phyloP scores from a whole-genome alignment of 2,797 vertebrate genomes.

The Neopelma chrysocephalum region DNA sequence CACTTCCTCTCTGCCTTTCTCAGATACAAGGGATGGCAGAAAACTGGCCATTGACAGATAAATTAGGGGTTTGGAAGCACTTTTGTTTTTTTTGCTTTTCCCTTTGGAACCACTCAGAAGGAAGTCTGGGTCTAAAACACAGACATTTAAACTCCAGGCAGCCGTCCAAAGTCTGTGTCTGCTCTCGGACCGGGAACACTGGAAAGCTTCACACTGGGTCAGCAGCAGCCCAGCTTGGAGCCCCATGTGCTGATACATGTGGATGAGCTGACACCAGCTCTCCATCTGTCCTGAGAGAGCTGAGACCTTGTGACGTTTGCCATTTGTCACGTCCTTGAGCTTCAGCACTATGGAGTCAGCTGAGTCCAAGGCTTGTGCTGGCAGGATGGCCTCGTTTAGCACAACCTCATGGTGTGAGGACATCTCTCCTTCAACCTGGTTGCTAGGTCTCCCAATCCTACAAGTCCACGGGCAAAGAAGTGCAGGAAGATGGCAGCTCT shows the following conservation, averaged over 20 bases:
- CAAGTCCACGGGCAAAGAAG: not conserved
- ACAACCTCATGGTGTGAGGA: not conserved
- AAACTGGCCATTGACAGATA: not conserved
- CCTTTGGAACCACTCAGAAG: constrained; percentile 11
- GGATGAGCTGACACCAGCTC: not conserved
- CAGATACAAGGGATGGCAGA: not conserved
- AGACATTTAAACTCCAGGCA: constrained; percentile 32
- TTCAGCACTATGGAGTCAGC: not conserved
- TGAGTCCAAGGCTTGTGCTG: not conserved
- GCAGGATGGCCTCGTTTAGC: not conserved
- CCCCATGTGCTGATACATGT: not conserved
- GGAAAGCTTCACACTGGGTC: not conserved
- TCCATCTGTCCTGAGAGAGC: constrained; percentile 5
- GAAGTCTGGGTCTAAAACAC: constrained; percentile 28
- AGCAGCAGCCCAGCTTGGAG: constrained; percentile 6
- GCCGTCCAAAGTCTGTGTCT: not conserved
- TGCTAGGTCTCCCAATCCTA: not conserved
- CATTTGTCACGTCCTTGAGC: not conserved
- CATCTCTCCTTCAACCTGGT: not conserved
- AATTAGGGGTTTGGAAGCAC: not conserved
- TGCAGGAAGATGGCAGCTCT: not conserved
- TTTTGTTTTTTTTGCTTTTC: not conserved
- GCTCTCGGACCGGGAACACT: not conserved
- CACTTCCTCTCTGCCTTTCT: not conserved
- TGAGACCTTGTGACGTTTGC: not conserved